Evolutionary conservation across 2,797 vertebrate species (phyloP), one percentile per base, ranked within the genome.

Genomic region (Hippopotamyrus pictus): DNA sequence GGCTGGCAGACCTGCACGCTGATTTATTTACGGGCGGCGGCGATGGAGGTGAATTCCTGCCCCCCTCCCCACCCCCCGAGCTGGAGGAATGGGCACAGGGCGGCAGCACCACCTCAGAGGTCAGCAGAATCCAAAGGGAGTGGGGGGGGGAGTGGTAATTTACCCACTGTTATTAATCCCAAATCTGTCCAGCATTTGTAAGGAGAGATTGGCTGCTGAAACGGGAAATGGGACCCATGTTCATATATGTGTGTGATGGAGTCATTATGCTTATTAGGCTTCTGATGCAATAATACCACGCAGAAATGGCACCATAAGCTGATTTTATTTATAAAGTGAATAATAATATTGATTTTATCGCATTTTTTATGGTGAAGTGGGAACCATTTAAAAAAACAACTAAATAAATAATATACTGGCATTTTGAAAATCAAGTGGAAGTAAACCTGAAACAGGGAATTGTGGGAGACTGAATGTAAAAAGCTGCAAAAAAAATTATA

Each of bases 1-100:
- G 94, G 95, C 96, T 97, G 97, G 97, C 97, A 97, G 96, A 96
- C 97, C 95, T 94, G 95, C 95, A 93, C 94, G 94, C 95, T 96
- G 94, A 96, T 96, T 95, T 96, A 96, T 96, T 97, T 96, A 97
- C 96, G 95, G 95, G 94, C 94, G 92, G 92, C 93, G 92, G 92
- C 93, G n/a, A 94, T 94, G 94, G 92, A 92, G 93, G 93, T 93
- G 91, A 93, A 93, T 94, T 92, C 92, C 93, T 93, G 91, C 92
- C 90, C 91, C 92, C 94, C 91, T 19, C 5, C n/a, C n/a, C 50
- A 12, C 14, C 53, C 53, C 29, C 5, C 0, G 8, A 41, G 33
- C 25, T 9, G 86, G 29, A 14, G 46, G 46, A 29, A 22, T 50
- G 41, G 37, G 83, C 46, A 29, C 22, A 54, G 85, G 85, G 48